A percentile compares a stretch with the other conserved stretches of the same genome.
Conservation (phyloP, 2,797 vertebrate species). For the Astyanax mexicanus region DNA sequence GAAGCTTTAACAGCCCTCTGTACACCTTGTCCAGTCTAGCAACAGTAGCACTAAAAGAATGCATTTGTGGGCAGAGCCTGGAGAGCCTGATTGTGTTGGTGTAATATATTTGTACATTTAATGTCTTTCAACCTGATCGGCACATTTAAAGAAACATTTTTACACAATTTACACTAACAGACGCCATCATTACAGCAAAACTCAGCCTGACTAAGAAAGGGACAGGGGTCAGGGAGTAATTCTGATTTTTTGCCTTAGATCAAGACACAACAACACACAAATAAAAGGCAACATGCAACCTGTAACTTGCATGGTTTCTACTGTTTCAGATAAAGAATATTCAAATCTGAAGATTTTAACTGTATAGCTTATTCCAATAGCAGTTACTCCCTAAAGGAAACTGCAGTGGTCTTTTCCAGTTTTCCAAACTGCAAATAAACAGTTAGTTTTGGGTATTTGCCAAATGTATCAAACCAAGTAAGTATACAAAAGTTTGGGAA, state of each 20-base stretch:
- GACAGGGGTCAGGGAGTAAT: background rate
- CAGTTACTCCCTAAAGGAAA: too few relatives aligned
- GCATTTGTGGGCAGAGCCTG: background rate
- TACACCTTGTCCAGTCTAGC: background rate
- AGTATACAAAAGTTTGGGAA: background rate
- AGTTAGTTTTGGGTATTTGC: background rate
- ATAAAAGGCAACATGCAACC: background rate
- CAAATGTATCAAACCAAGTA: background rate
- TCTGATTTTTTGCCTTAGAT: background rate
- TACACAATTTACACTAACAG: background rate
- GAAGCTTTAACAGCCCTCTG: too few relatives aligned
- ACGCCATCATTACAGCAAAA: too few relatives aligned
- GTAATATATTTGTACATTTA: background rate
- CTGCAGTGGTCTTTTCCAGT: conserved; percentile 80
- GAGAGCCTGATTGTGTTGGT: background rate
- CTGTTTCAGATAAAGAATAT: background rate
- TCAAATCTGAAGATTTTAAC: background rate
- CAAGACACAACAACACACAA: background rate
- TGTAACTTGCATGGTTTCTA: background rate
- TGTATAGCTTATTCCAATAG: conserved; percentile 30
- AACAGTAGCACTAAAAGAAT: background rate
- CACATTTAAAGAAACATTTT: background rate
- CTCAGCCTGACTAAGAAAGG: too few relatives aligned
- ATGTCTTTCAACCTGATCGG: too few relatives aligned
- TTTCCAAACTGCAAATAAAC: conserved; percentile 16